phyloP scores from a whole-genome alignment of 2,888 invertebrate genomes.

The Formica aserva region DNA sequence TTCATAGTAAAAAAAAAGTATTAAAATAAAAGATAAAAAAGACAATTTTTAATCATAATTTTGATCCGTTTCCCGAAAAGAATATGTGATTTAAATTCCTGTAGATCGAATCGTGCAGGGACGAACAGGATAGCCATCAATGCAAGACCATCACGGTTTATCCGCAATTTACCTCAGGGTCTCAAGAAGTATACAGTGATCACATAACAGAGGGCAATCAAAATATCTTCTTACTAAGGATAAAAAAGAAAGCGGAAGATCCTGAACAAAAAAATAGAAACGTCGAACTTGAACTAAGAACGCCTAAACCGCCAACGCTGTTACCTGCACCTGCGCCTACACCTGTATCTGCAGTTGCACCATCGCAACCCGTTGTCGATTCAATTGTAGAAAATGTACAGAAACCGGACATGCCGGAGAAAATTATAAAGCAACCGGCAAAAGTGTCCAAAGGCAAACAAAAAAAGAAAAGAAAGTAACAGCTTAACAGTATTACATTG shows the following conservation, averaged over 20 bases:
- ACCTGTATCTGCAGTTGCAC: background rate
- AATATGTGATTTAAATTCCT: background rate
- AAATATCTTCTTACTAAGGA: slow-evolving; percentile 79
- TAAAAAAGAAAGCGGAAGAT: slow-evolving; percentile 78
- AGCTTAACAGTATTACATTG: background rate
- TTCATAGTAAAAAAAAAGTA: background rate
- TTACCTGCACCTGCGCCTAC: background rate
- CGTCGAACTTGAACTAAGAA: slow-evolving; percentile 82
- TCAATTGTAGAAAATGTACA: background rate
- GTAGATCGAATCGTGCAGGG: slow-evolving; percentile 66
- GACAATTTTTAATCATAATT: background rate
- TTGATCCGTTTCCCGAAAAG: background rate
- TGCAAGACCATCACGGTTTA: slow-evolving; percentile 80
- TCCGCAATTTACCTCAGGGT: slow-evolving; percentile 68
- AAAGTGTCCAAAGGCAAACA: slow-evolving; percentile 43
- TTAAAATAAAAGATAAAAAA: background rate
- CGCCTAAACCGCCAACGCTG: slow-evolving; percentile 76
- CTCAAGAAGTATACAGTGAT: slow-evolving; percentile 80
- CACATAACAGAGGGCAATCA: slow-evolving; percentile 78
- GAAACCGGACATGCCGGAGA: background rate
- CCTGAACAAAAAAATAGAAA: slow-evolving; percentile 73
- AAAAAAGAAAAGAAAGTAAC: slow-evolving; percentile 46
- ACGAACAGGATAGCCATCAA: slow-evolving; percentile 68
- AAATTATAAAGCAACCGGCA: background rate
- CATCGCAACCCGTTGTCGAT: background rate